Percentiles rank a stretch among this genome's conserved stretches.
Conservation (phyloP, 1,140 invertebrate genomes). For the Listronotus oregonensis region DNA sequence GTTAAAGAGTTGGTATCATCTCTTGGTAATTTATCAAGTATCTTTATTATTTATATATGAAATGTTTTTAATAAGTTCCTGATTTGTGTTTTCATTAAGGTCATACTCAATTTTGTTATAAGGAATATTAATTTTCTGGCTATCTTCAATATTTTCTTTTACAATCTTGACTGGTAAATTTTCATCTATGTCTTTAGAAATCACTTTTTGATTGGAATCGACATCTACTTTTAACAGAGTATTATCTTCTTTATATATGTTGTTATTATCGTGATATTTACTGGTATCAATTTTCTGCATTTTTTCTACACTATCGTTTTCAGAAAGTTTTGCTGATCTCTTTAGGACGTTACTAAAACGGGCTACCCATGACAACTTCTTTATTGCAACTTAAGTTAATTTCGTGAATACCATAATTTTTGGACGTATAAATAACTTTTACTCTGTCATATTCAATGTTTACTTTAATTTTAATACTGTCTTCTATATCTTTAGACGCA, state of each 20-base stretch:
- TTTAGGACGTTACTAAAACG: constrained; percentile 45
- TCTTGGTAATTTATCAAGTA: background rate
- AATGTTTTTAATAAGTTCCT: background rate
- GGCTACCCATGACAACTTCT: constrained; percentile 46
- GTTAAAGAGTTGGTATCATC: background rate
- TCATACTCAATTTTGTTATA: too few species aligned
- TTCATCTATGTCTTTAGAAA: background rate
- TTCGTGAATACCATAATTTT: constrained; percentile 49
- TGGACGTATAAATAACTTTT: constrained; percentile 46
- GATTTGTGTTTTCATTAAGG: too few species aligned
- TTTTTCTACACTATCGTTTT: too few species aligned
- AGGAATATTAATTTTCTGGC: too few species aligned
- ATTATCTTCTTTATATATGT: too few species aligned
- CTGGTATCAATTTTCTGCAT: too few species aligned
- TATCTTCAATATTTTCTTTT: background rate
- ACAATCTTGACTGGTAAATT: background rate
- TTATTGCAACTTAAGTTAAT: constrained; percentile 46
- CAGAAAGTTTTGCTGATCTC: background rate
- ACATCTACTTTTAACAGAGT: too few species aligned
- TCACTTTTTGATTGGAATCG: background rate
- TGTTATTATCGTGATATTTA: too few species aligned
- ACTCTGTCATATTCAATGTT: constrained; percentile 45
- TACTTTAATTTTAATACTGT: constrained; percentile 44
- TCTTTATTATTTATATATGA: background rate
- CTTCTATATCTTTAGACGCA: background rate